Base-by-base conservation (phyloP, 2,888 invertebrate genomes). In the Lysandra coridon region DNA sequence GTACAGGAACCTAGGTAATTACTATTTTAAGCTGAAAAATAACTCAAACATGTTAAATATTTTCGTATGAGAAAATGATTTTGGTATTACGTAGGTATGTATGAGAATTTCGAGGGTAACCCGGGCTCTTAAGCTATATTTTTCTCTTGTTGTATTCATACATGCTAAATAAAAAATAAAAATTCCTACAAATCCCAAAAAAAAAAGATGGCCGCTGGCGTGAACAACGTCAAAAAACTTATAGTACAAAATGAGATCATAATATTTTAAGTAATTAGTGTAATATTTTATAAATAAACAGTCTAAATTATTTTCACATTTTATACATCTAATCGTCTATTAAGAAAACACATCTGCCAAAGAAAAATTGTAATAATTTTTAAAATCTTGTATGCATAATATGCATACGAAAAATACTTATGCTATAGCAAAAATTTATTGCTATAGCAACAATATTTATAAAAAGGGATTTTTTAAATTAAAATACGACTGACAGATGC, bases 341-440 rank as follows among this genome's bases (percentile, higher is more conserved):
- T 80, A 78, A 74, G 79, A 76, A 80, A 81, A 62, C 60, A 60
- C 79, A 74, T 74, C 79, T 78, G 79, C 23, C 79, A 79, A 78
- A 62, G 73, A 33, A 69, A 75, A 78, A 3, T 49, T 44, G 5
- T 62, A 64, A 37, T 30, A 37, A 40, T 6, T n/a, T 4, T 23
- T 23, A 23, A 23, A 49, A 14, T 6, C n/a, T 60, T n/a, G 17
- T 60, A 30, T 30, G 3, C 14, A 14, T 3, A 53, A 1, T 53
- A 30, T 64, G 12, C 14, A 53, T 3, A 53, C 6, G 1, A 14
- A 53, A 53, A 53, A 53, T 14, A 4, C 3, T 53, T 53, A 14
- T 44, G 3, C 3, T 53, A 53, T 1, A 1, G 53, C 14, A 53
- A 53, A 12, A 2, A 37, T 3, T 37, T 10, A 12, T 53, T 53